Conservation (phyloP, 2,113 vertebrate genomes). For the Heterotis niloticus region DNA sequence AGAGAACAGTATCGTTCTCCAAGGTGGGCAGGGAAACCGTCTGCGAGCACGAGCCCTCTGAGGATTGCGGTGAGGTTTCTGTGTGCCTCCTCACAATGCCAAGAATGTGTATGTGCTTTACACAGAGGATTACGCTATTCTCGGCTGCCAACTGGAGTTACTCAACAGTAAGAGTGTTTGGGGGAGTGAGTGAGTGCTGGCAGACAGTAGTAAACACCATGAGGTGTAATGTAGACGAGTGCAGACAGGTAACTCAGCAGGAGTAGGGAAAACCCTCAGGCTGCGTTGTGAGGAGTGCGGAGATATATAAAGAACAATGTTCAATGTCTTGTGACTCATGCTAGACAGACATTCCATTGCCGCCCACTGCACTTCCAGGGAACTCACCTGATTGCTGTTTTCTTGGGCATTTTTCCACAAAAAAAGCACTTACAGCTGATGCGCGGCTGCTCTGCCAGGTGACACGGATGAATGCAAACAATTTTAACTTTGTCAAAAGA, state of each 20-base stretch:
- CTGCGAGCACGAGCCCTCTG: background rate
- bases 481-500: background rate
- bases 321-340: conserved; percentile 11
- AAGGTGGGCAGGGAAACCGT: background rate
- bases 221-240: conserved; percentile 9
- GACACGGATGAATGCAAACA: background rate
- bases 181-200: background rate
- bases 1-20: conserved; percentile 14
- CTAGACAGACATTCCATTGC: conserved; percentile 14
- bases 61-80: conserved; percentile 11
- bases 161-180: conserved; percentile 4
- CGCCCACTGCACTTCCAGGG: conserved; percentile 8
- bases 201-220: conserved; percentile 21
- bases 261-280: background rate
- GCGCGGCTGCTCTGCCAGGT: too few species aligned
- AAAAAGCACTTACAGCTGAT: background rate
- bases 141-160: conserved; percentile 12
- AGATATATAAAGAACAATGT: conserved; percentile 12
- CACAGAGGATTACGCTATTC: background rate
- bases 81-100: conserved; percentile 7
- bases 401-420: background rate
- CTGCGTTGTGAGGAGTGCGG: conserved; percentile 1
- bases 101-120: conserved; percentile 11
- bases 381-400: conserved; percentile 12
- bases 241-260: conserved; percentile 4